Base-by-base conservation (phyloP, 2,113 vertebrate species). In the Hemichromis elongatus region DNA sequence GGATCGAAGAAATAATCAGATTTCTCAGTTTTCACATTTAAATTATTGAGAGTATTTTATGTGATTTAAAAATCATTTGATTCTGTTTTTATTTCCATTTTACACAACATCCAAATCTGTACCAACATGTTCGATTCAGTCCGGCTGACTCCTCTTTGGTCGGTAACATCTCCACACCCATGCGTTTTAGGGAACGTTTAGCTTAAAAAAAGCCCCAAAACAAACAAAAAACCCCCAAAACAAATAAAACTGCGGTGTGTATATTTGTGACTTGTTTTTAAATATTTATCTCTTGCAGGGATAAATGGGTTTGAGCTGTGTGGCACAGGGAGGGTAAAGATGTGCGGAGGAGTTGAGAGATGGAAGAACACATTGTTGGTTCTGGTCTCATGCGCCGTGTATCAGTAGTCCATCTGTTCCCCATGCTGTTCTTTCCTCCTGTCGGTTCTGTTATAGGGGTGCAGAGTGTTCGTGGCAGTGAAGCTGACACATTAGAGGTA, bases 361-460 rank as follows among this genome's bases (percentile, higher is more conserved):
- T 75, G 70, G 42, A 75, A 30, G 70, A 52, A 75, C 45, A n/a
- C 10, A 13, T 11, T 75, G 26, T 52, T 75, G 26, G 26, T 75
- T 33, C n/a, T 52, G 45, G 70, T 75, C 70, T 75, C 68, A n/a
- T 52, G 45, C 10, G 19, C 45, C 18, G 6, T 75, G 26, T 75
- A 75, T 75, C 18, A 26, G 70, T 19, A 75, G 52, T 33, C 26
- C 45, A 79, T 88, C 54, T 89, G 56, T 61, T 89, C 19, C 21
- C 56, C 40, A 50, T 81, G 85, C 77, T 86, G n/a, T 56, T 88
- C 52, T 40, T 56, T 87, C 28, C 59, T 78, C 82, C 37, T 79
- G 16, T 77, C 19, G 80, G 82, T 87, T 45, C 45, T 55, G 55
- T 63, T 59, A 19, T 42, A 47, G 24, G 21, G 66, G 47, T 24